Conservation (phyloP, 1,140 invertebrate genomes). For the Drosophila kurseongensis region DNA sequence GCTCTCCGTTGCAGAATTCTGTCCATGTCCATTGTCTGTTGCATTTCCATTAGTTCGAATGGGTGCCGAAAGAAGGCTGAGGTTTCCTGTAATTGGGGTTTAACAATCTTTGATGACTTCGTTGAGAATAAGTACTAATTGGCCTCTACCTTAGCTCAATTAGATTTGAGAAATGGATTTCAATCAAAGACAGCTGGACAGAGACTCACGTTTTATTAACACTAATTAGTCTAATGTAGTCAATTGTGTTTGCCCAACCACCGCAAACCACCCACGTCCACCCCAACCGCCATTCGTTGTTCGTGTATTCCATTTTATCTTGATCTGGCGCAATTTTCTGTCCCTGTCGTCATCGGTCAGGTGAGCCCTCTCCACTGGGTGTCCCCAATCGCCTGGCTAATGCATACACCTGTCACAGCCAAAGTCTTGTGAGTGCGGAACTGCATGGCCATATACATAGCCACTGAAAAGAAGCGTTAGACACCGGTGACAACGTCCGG, state of each 20-base stretch:
- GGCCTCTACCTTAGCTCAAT: conserved; percentile 2
- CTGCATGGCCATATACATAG: conserved; percentile 24
- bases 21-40: conserved; percentile 38
- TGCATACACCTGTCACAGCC: conserved; percentile 51
- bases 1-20: conserved; percentile 21
- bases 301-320: conserved; percentile 42
- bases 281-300: not conserved
- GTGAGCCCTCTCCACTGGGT: conserved; percentile 4
- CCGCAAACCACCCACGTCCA: not conserved
- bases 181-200: not conserved
- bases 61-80: conserved; percentile 57
- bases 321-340: conserved; percentile 39
- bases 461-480: conserved; percentile 7
- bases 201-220: conserved; percentile 49
- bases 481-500: conserved; percentile 21
- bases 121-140: conserved; percentile 11
- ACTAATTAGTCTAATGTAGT: conserved; percentile 60
- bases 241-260: conserved; percentile 26
- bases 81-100: conserved; percentile 57
- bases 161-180: conserved; percentile 16
- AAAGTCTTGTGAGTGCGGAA: conserved; percentile 22
- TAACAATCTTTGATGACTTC: not conserved
- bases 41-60: conserved; percentile 28
- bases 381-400: conserved; percentile 44
- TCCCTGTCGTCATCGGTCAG: conserved; percentile 34